phyloP scores from a whole-genome alignment of 2,113 vertebrate genomes.

The Sula dactylatra region DNA sequence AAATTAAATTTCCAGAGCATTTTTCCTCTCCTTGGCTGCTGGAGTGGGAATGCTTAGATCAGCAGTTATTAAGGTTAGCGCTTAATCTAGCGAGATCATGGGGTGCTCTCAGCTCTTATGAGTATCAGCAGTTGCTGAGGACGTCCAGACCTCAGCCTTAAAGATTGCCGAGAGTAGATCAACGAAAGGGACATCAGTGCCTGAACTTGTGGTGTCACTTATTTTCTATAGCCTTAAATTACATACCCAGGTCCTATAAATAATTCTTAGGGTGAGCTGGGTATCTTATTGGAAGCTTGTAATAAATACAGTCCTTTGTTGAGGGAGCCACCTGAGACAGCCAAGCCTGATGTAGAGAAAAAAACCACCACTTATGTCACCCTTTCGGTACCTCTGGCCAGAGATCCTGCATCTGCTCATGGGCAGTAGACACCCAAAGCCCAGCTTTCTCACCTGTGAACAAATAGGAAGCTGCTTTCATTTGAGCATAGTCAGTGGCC shows the following conservation, averaged over 20 bases:
- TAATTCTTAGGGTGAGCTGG: neutral
- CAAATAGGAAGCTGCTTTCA: accelerated
- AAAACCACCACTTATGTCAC: accelerated
- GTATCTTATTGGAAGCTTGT: neutral
- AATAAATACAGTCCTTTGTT: neutral
- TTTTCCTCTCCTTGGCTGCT: neutral
- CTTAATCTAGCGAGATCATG: neutral
- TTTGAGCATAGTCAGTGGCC: accelerated
- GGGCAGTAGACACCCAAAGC: neutral
- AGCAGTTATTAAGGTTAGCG: neutral
- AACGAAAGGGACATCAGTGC: neutral
- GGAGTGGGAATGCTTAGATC: neutral
- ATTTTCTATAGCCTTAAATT: neutral
- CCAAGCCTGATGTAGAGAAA: neutral
- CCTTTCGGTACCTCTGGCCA: neutral
- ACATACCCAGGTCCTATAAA: neutral
- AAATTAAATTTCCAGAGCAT: neutral
- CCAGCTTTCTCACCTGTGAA: neutral
- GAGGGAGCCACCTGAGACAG: neutral
- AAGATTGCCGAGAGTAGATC: accelerated
- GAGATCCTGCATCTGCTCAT: neutral
- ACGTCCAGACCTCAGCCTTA: neutral
- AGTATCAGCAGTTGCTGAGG: neutral
- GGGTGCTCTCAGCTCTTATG: neutral
- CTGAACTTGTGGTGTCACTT: neutral